A percentile compares a stretch with the other conserved stretches of the same genome.
These are phyloP conservation scores for Cactoblastis cactorum DNA, from an alignment of 2,888 invertebrate genomes.

Conservation along the genomic window DNA sequence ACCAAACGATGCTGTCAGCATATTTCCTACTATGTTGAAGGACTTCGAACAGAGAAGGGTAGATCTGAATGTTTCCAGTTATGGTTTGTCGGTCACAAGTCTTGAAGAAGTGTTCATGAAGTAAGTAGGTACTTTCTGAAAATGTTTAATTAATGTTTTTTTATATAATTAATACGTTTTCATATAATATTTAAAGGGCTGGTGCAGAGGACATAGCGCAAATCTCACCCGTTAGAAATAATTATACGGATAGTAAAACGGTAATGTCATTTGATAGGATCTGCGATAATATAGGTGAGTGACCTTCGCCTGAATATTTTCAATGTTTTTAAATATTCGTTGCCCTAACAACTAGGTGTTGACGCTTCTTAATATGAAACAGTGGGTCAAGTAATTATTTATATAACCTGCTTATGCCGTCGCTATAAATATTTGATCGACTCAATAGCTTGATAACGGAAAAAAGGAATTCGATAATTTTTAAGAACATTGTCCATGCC, in stretches of 20 bases:
- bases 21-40: constrained; percentile 84
- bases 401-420: too few relatives aligned
- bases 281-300: constrained; percentile 29
- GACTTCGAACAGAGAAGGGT: constrained; percentile 82
- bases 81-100: constrained; percentile 92
- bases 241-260: constrained; percentile 28
- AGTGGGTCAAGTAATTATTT: too few relatives aligned
- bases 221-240: constrained; percentile 30
- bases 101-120: constrained; percentile 95
- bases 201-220: constrained; percentile 53
- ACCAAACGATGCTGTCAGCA: constrained; percentile 80
- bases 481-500: too few relatives aligned
- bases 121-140: too few relatives aligned
- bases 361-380: too few relatives aligned
- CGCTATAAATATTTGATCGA: too few relatives aligned
- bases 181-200: constrained; percentile 41
- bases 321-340: background rate
- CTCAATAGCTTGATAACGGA: too few relatives aligned
- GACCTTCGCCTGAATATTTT: background rate
- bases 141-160: too few relatives aligned
- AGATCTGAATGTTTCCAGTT: constrained; percentile 84
- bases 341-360: too few relatives aligned
- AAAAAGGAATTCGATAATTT: too few relatives aligned
- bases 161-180: too few relatives aligned
- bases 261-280: constrained; percentile 42